These are phyloP conservation scores for Grallaria varia DNA, from an alignment of 2,113 vertebrate species.

Conservation along the genomic window DNA sequence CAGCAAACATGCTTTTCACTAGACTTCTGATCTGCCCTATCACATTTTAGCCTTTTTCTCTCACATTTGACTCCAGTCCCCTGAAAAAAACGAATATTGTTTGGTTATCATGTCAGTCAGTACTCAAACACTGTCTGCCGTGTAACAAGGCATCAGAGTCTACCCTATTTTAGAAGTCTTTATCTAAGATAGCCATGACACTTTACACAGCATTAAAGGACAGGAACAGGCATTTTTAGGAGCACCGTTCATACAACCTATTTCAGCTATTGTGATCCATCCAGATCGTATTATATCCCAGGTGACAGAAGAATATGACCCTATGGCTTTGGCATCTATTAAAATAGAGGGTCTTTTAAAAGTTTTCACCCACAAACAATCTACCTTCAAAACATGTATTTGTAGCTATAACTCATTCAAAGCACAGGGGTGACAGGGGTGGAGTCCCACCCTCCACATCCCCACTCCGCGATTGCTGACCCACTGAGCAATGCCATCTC, in stretches of 20 bases:
- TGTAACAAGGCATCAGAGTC: background rate
- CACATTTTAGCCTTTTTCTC: background rate
- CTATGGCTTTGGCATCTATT: background rate
- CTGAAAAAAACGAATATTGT: background rate
- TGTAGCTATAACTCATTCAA: background rate
- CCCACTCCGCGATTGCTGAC: background rate
- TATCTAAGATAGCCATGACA: background rate
- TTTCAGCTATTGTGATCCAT: background rate
- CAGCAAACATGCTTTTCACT: background rate
- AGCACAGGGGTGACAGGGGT: fast-evolving
- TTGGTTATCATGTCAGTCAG: background rate
- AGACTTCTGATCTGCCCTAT: background rate
- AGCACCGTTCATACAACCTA: background rate
- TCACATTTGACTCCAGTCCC: background rate
- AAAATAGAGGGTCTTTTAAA: background rate
- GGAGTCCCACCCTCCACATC: background rate
- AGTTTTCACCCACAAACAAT: background rate
- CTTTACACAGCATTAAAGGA: background rate
- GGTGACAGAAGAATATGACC: background rate
- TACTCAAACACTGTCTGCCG: background rate
- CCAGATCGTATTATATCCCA: background rate
- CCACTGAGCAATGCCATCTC: background rate
- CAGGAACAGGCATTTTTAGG: background rate
- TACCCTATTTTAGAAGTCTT: background rate
- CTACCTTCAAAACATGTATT: background rate